A percentile compares a stretch with the other conserved stretches of the same genome.
phyloP scores from a whole-genome alignment of 1,140 invertebrate genomes.

The Sycophila sp. region DNA sequence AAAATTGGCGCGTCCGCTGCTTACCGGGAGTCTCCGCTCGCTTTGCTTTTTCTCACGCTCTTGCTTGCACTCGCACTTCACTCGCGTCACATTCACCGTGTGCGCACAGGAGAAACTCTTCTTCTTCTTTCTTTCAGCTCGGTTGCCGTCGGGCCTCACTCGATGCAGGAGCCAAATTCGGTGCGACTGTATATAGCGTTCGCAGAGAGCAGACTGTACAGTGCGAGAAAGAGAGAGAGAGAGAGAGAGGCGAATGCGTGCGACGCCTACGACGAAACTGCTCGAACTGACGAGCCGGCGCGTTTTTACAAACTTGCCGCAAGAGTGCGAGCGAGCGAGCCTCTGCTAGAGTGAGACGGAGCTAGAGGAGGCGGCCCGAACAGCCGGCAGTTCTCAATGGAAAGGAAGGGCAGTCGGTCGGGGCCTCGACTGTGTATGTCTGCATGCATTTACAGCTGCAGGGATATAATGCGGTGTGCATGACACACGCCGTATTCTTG shows the following conservation, averaged over 20 bases:
- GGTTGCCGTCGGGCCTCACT: too few relatives aligned
- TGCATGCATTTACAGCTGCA: background rate
- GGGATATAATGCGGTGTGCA: too few relatives aligned
- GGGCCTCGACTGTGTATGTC: slow-evolving; percentile 15
- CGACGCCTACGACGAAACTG: slow-evolving; percentile 17
- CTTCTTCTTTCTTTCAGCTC: background rate
- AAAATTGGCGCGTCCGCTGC: too few relatives aligned
- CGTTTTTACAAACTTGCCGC: slow-evolving; percentile 31
- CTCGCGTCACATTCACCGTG: background rate
- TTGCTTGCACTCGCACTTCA: too few relatives aligned
- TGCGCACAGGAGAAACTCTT: background rate
- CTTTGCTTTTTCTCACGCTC: too few relatives aligned
- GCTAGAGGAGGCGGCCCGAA: background rate
- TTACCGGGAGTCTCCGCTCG: too few relatives aligned
- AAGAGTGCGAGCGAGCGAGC: background rate
- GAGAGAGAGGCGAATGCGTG: background rate
- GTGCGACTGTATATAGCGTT: too few relatives aligned
- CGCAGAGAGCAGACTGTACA: background rate
- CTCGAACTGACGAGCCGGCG: slow-evolving; percentile 28
- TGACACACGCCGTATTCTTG: too few relatives aligned
- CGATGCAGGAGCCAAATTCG: too few relatives aligned
- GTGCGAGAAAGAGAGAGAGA: background rate
- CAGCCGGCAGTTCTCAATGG: background rate
- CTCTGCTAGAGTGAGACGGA: slow-evolving; percentile 6
- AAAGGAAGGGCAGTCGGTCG: slow-evolving; percentile 18